These are phyloP conservation scores for Vollenhovia emeryi DNA, from an alignment of 1,140 invertebrate genomes.

Conservation along the genomic window DNA sequence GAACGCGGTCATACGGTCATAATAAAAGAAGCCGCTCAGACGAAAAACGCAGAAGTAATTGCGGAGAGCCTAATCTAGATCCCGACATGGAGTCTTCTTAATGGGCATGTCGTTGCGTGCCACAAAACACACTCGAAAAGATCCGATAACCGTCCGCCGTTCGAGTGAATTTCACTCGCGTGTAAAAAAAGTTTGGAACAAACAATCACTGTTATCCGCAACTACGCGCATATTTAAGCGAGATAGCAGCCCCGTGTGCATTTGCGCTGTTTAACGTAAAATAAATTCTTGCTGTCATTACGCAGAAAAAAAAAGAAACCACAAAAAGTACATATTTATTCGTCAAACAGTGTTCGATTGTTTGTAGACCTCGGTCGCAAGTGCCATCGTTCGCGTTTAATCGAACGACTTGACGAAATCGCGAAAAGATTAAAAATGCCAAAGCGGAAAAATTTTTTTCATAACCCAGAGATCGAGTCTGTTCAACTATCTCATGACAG, in stretches of 20 bases:
- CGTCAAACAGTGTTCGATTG: background rate
- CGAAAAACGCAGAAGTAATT: slow-evolving; percentile 62
- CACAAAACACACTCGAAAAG: slow-evolving; percentile 33
- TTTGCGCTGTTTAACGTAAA: background rate
- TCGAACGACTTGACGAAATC: background rate
- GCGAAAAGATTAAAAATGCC: background rate
- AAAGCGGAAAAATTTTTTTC: background rate
- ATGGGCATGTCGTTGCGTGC: slow-evolving; percentile 65
- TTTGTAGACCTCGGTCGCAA: background rate
- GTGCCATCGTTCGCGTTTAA: background rate
- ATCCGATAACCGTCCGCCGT: slow-evolving; percentile 59
- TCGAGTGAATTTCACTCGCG: slow-evolving; percentile 56
- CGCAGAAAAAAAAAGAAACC: background rate
- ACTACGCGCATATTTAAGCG: background rate
- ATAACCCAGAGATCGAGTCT: slow-evolving; percentile 14
- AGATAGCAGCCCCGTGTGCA: background rate
- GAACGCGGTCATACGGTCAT: slow-evolving; percentile 32
- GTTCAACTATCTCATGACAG: background rate
- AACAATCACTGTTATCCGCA: slow-evolving; percentile 41
- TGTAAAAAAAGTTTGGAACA: slow-evolving; percentile 64
- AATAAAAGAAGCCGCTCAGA: slow-evolving; percentile 43
- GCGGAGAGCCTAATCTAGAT: slow-evolving; percentile 52
- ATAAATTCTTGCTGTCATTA: background rate
- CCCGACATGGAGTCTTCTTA: slow-evolving; percentile 56
- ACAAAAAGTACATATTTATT: background rate